A percentile compares a stretch with the other conserved stretches of the same genome.
Evolutionary conservation across 2,888 invertebrate species (phyloP).

Genomic region (Leucophenga maculata): DNA sequence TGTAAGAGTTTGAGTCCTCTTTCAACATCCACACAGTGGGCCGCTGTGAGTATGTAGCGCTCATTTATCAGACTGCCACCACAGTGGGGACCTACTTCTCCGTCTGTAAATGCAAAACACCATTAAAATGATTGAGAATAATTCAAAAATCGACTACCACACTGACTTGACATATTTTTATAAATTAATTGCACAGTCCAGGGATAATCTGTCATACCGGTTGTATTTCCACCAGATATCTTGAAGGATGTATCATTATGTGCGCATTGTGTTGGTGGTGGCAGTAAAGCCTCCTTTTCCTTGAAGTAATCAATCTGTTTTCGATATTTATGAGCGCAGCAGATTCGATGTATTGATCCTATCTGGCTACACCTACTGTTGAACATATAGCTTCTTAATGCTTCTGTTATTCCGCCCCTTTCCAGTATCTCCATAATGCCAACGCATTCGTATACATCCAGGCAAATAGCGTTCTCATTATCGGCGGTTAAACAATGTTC

Average conservation of each 20-base stretch:
- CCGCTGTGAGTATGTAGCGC: slow-evolving; percentile 9
- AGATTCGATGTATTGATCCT: neutral
- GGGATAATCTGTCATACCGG: neutral
- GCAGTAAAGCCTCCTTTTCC: neutral
- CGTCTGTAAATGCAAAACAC: neutral
- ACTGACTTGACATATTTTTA: neutral
- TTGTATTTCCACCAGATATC: neutral
- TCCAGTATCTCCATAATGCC: neutral
- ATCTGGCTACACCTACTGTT: neutral
- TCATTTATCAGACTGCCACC: slow-evolving; percentile 4
- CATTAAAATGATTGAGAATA: neutral
- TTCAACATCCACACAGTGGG: neutral
- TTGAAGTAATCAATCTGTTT: neutral
- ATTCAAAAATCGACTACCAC: neutral
- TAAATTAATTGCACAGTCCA: neutral
- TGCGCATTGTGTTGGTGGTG: neutral
- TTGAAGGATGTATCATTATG: neutral
- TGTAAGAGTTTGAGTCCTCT: neutral
- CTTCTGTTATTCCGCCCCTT: neutral
- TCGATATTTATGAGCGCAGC: neutral
- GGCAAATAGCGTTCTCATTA: neutral
- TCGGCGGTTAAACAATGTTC: too few species aligned
- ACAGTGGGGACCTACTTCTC: neutral
- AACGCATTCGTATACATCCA: neutral
- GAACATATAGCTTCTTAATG: neutral